Conservation (phyloP, 2,888 invertebrate genomes). For the Pyrrhopygopsis socrates region DNA sequence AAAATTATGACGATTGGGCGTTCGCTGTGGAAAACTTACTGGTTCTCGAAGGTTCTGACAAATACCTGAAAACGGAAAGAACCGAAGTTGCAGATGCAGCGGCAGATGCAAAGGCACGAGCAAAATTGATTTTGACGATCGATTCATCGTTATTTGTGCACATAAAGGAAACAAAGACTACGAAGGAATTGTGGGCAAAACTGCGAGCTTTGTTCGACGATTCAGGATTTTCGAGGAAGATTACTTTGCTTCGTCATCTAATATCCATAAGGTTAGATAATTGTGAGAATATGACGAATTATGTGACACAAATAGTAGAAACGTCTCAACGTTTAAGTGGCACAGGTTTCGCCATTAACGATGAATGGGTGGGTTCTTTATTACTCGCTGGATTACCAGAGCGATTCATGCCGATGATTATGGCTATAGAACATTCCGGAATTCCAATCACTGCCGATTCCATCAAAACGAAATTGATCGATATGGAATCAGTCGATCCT, state of each 20-base stretch:
- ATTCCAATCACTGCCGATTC: conserved; percentile 20
- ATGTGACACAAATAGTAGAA: conserved; percentile 82
- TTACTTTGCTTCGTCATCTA: conserved; percentile 55
- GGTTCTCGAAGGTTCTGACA: conserved; percentile 61
- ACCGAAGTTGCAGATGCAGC: conserved; percentile 8
- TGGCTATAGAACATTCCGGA: conserved; percentile 31
- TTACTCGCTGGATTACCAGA: conserved; percentile 73
- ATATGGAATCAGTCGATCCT: conserved; percentile 23
- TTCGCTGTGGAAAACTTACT: conserved; percentile 78
- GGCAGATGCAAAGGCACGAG: conserved; percentile 40
- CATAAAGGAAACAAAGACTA: conserved; percentile 75
- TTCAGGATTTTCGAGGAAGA: conserved; percentile 53
- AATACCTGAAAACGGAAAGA: conserved; percentile 25
- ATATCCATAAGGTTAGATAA: conserved; percentile 65
- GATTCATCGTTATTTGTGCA: conserved; percentile 60
- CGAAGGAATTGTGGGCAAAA: conserved; percentile 66
- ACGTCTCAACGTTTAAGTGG: conserved; percentile 75
- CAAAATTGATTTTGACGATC: conserved; percentile 70
- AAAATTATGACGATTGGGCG: conserved; percentile 75
- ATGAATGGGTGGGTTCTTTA: conserved; percentile 82
- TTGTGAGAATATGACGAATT: conserved; percentile 58
- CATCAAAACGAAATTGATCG: conserved; percentile 40
- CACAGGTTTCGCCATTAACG: conserved; percentile 81
- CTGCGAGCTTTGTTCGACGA: conserved; percentile 79
- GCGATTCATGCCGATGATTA: conserved; percentile 46